A percentile compares a stretch with the other conserved stretches of the same genome.
Evolutionary conservation across 2,888 invertebrate species (phyloP).

Genomic region (Teleiodes luculella): DNA sequence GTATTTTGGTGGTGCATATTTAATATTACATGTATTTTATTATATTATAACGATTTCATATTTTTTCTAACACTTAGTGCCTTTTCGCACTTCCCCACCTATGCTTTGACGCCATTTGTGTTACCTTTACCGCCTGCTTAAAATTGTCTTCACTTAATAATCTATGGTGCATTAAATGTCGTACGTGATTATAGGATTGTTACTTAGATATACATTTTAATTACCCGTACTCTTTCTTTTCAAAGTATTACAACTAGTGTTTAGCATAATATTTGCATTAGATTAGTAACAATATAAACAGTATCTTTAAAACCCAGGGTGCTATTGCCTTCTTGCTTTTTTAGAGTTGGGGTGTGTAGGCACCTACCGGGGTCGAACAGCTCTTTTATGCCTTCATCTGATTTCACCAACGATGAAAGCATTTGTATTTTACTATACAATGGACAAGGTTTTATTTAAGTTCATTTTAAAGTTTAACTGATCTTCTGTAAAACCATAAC

Average conservation of each 20-base stretch:
- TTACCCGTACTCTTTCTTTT: conserved; percentile 32
- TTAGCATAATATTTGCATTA: conserved; percentile 30
- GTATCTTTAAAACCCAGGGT: conserved; percentile 49
- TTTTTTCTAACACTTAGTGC: no score
- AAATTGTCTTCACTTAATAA: conserved; percentile 39
- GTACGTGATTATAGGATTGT: conserved; percentile 51
- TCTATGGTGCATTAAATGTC: conserved; percentile 62
- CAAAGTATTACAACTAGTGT: conserved; percentile 41
- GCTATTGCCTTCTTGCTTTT: conserved; percentile 45
- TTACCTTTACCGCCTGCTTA: conserved; percentile 32
- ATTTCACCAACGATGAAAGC: neutral
- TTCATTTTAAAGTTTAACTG: no score
- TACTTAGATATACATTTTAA: conserved; percentile 37
- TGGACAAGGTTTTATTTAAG: no score
- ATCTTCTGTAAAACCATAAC: no score
- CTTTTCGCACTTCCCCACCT: conserved; percentile 29
- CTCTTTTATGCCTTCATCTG: neutral
- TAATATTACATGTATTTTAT: no score
- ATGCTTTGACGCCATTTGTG: conserved; percentile 33
- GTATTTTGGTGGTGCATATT: no score
- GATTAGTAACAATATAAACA: no score
- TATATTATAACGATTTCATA: no score
- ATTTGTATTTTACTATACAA: neutral
- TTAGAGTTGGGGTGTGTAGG: no score
- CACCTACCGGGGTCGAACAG: neutral